Evolutionary conservation across 2,888 invertebrate genomes (phyloP).

Genomic region (Cephus spinipes): DNA sequence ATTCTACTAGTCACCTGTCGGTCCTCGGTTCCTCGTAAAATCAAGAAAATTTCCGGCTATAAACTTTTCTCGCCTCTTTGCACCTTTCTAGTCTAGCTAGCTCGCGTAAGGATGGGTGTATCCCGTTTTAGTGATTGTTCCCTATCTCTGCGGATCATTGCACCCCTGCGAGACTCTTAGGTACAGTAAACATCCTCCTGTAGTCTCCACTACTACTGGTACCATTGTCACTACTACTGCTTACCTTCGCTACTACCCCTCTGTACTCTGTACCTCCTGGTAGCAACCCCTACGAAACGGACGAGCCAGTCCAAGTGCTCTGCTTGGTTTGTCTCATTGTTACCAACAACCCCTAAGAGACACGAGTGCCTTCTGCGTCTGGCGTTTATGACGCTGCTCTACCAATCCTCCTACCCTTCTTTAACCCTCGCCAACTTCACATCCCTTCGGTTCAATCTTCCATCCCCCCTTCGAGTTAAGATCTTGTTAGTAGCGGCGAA

Average conservation of each 20-base stretch:
- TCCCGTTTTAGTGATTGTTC: constrained; percentile 53
- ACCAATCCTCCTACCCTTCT: neutral
- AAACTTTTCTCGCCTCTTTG: neutral
- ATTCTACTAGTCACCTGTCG: neutral
- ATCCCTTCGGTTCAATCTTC: neutral
- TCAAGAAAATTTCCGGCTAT: neutral
- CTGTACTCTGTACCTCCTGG: neutral
- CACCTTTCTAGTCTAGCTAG: neutral
- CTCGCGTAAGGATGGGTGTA: constrained; percentile 24
- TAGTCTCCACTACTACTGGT: neutral
- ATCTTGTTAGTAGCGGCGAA: constrained; percentile 48
- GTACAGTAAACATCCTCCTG: constrained; percentile 51
- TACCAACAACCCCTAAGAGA: constrained; percentile 51
- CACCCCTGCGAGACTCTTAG: constrained; percentile 59
- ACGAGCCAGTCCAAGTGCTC: constrained; percentile 16
- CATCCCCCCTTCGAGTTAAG: constrained; percentile 47
- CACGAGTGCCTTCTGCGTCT: constrained; percentile 49
- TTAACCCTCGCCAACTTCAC: neutral
- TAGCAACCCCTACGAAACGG: constrained; percentile 4
- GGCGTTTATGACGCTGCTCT: constrained; percentile 59
- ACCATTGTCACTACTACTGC: neutral
- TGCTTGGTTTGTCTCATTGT: constrained; percentile 58
- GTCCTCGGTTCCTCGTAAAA: neutral
- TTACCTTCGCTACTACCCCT: neutral
- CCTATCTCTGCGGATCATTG: constrained; percentile 55